Evolutionary conservation across 2,888 invertebrate species (phyloP), one percentile per base, ranked within the genome.

Genomic region (Mythimna ferrago): DNA sequence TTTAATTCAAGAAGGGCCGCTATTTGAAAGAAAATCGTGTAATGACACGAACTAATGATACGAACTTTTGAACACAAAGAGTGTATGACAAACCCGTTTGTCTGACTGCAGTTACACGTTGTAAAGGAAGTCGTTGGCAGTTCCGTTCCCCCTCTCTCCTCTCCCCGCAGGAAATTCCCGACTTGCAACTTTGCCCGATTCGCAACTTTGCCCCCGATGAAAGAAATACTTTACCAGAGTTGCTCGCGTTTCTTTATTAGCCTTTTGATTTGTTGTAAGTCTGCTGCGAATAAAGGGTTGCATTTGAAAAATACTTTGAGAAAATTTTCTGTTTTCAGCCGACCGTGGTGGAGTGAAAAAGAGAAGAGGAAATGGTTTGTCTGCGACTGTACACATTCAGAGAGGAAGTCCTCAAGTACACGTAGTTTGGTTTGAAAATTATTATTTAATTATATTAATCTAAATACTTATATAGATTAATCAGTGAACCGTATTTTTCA

Each of bases 151-250:
- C 90, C 86, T 16, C 57, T 76, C 81, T 89, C 91, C 88, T 83
- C 79, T 78, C 82, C 81, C 87, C 80, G 82, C 88, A 89, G 93
- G 92, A 93, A 93, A 91, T 92, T 88, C 91, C 85, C 89, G 87
- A 86, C 91, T 91, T 83, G 87, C 84, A 92, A 93, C 91, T 92
- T 90, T 84, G 85, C 87, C 87, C 51, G 76, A 51, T 51, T 66
- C 84, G 87, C 84, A 91, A 93, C 91, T 92, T 90, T 85, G 84
- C 87, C 86, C 84, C 85, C 91, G 89, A 89, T 90, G 91, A 94
- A 95, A 94, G 93, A 94, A 95, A 95, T 94, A 93, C 93, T 94
- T 92, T 73, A 72, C 57, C 80, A 84, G 75, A 88, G 86, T 90
- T 90, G 87, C 89, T 86, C 85, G 86, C 83, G 83, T 85, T 86